Percentiles rank a stretch among this genome's conserved stretches.
phyloP scores from a whole-genome alignment of 2,113 vertebrate species.

The Eubucco bourcierii region DNA sequence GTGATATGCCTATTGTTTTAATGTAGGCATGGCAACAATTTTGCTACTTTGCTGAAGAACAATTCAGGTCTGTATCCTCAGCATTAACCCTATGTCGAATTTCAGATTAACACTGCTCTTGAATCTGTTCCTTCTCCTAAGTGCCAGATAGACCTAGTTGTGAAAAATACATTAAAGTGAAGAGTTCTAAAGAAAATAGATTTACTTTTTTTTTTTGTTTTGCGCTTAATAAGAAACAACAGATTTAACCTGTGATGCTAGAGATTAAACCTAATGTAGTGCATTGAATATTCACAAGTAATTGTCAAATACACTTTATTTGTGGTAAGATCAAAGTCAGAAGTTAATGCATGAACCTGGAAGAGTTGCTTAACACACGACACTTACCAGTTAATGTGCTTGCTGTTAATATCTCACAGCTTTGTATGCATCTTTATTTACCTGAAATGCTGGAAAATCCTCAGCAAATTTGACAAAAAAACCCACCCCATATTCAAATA shows the following conservation, averaged over 20 bases:
- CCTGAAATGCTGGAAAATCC: background rate
- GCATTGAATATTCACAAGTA: background rate
- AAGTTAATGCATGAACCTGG: background rate
- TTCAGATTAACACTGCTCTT: background rate
- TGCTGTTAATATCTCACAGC: background rate
- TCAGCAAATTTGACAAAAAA: background rate
- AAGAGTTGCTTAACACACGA: background rate
- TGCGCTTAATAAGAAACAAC: background rate
- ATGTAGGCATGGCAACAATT: background rate
- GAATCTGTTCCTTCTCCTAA: background rate
- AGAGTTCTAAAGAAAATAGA: background rate
- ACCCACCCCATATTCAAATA: background rate
- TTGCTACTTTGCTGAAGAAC: background rate
- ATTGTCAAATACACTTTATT: background rate
- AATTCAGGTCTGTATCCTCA: background rate
- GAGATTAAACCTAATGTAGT: background rate
- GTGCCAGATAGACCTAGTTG: background rate
- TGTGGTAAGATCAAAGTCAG: background rate
- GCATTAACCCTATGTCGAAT: background rate
- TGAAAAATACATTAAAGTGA: background rate
- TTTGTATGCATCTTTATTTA: background rate
- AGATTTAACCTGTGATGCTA: background rate
- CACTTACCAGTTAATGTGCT: background rate
- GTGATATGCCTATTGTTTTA: background rate
- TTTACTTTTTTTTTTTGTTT: background rate